These are phyloP conservation scores for Fragum whitleyi DNA, from an alignment of 2,888 invertebrate species.

Conservation along the genomic window DNA sequence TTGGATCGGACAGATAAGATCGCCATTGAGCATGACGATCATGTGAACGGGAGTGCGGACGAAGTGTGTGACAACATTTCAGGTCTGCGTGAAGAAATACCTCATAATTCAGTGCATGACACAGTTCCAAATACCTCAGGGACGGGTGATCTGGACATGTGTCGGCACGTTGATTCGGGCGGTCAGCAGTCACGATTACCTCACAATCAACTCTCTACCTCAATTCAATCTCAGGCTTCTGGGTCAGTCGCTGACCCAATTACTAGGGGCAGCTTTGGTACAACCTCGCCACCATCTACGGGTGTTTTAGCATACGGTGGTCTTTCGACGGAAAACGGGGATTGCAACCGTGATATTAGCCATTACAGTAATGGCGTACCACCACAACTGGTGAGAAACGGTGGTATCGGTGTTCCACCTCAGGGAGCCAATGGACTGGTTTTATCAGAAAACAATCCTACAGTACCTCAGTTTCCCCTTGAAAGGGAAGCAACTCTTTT, in stretches of 20 bases:
- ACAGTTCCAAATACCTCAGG: conserved; percentile 16
- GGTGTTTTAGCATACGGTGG: conserved; percentile 18
- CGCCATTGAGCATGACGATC: not conserved
- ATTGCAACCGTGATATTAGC: not conserved
- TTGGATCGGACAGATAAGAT: not conserved
- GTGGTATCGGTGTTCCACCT: conserved; percentile 30
- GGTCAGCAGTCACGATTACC: conserved; percentile 25
- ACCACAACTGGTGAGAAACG: conserved; percentile 33
- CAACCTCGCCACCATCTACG: conserved; percentile 11
- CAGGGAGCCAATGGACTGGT: conserved; percentile 53
- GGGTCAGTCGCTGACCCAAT: conserved; percentile 32
- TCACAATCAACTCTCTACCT: conserved; percentile 58
- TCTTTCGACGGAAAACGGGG: not conserved
- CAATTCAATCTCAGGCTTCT: conserved; percentile 52
- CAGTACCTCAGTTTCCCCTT: conserved; percentile 44
- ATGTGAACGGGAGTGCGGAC: not conserved
- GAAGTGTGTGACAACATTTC: not conserved
- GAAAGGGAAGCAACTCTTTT: conserved; percentile 35
- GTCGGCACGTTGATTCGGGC: not conserved
- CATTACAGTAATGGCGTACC: conserved; percentile 34
- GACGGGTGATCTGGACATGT: not conserved
- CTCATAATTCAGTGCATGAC: conserved; percentile 9
- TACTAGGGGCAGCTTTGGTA: conserved; percentile 11
- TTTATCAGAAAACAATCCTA: conserved; percentile 53
- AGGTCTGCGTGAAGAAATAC: conserved; percentile 3